Evolutionary conservation across 1,140 invertebrate genomes (phyloP).

Genomic region (Aethina tumida): DNA sequence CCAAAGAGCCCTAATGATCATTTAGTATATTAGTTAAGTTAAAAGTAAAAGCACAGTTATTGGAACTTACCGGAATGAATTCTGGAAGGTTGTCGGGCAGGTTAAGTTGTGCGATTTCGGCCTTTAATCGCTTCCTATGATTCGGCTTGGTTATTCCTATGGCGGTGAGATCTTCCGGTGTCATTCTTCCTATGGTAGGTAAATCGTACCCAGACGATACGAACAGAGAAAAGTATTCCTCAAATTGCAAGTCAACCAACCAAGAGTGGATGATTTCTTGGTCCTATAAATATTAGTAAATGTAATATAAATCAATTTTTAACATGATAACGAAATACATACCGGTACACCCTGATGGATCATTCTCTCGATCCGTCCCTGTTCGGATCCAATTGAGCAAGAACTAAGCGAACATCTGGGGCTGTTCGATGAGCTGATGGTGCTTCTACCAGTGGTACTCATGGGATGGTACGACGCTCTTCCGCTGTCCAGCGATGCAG

Average conservation of each 20-base stretch:
- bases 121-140: conserved; percentile 90
- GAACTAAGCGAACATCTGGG: conserved; percentile 53
- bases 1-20: conserved; percentile 61
- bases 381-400: conserved; percentile 67
- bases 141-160: conserved; percentile 94
- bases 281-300: conserved; percentile 51
- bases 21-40: conserved; percentile 1
- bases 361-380: conserved; percentile 52
- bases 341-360: conserved; percentile 53
- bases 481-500: conserved; percentile 85
- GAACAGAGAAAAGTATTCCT: conserved; percentile 92
- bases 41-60: conserved; percentile 5
- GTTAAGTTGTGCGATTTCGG: conserved; percentile 90
- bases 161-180: conserved; percentile 83
- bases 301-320: neutral
- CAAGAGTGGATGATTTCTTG: conserved; percentile 89
- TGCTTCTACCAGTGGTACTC: conserved; percentile 35
- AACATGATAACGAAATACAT: conserved; percentile 18
- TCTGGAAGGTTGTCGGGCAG: conserved; percentile 88
- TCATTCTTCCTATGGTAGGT: conserved; percentile 94
- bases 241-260: conserved; percentile 90
- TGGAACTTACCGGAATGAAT: conserved; percentile 71
- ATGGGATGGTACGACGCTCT: conserved; percentile 63
- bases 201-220: conserved; percentile 94
- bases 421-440: conserved; percentile 34